phyloP scores from a whole-genome alignment of 1,140 invertebrate genomes.

The Brachionus koreanus region DNA sequence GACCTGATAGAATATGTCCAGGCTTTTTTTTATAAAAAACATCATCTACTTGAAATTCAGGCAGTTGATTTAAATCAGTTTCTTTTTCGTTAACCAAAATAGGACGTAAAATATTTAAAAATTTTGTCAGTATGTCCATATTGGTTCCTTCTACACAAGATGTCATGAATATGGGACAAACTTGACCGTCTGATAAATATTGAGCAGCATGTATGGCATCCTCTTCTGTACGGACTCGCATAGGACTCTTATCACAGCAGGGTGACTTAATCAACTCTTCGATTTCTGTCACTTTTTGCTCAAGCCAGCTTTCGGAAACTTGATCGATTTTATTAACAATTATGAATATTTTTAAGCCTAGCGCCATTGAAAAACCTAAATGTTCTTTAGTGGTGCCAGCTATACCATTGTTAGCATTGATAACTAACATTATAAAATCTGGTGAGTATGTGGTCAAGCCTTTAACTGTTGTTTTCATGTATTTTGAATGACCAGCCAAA shows the following conservation, averaged over 20 bases:
- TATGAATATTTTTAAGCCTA: conserved; percentile 96
- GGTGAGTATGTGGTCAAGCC: conserved; percentile 88
- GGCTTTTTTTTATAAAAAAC: conserved; percentile 45
- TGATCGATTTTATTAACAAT: conserved; percentile 98
- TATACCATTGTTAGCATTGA: conserved; percentile 67
- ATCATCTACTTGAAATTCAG: conserved; percentile 58
- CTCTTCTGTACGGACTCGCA: conserved; percentile 86
- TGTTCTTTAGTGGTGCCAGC: conserved; percentile 99
- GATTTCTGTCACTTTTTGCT: conserved; percentile 86
- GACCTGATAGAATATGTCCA: conserved; percentile 73
- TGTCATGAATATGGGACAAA: conserved; percentile 79
- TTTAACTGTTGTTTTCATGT: conserved; percentile 87
- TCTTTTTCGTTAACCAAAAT: conserved; percentile 69
- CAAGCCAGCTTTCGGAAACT: conserved; percentile 91
- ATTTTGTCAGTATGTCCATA: conserved; percentile 63
- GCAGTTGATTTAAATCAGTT: conserved; percentile 64
- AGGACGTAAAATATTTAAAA: conserved; percentile 71
- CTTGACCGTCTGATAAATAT: conserved; percentile 67
- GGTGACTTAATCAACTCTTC: conserved; percentile 90
- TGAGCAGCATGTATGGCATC: conserved; percentile 93
- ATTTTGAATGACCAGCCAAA: conserved; percentile 91
- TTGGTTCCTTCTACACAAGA: conserved; percentile 88
- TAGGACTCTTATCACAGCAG: conserved; percentile 86
- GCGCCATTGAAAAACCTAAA: conserved; percentile 84
- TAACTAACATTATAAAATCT: conserved; percentile 87